phyloP scores from a whole-genome alignment of 1,140 invertebrate genomes.

The Schmidtea mediterranea region DNA sequence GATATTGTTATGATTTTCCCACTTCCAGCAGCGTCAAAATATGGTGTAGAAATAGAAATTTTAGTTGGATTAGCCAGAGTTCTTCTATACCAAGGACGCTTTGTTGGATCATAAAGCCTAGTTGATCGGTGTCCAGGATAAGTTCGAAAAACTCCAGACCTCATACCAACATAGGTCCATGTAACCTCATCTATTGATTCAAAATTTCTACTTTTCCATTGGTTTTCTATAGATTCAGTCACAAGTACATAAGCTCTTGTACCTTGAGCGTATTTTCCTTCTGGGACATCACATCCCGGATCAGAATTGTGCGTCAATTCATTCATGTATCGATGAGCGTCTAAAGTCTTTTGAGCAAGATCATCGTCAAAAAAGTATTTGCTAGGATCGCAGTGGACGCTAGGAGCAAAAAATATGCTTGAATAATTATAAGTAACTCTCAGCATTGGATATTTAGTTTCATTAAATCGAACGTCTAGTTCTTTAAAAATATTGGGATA shows the following conservation, averaged over 20 bases:
- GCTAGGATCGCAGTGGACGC: constrained; percentile 27
- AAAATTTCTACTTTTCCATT: constrained; percentile 22
- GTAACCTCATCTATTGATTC: constrained; percentile 26
- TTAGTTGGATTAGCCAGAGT: constrained; percentile 22
- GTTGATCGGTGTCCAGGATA: constrained; percentile 27
- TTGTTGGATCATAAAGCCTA: constrained; percentile 23
- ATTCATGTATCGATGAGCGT: constrained; percentile 27
- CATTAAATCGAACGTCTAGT: constrained; percentile 21
- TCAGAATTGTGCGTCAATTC: constrained; percentile 7
- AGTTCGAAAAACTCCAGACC: constrained; percentile 28
- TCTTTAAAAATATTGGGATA: constrained; percentile 18
- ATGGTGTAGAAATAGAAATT: constrained; percentile 28
- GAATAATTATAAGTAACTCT: constrained; percentile 19
- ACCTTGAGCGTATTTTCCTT: constrained; percentile 24
- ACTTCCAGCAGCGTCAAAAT: constrained; percentile 28
- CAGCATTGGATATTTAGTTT: constrained; percentile 17
- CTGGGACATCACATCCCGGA: constrained; percentile 12
- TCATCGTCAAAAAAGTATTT: constrained; percentile 28
- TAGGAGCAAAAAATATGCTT: constrained; percentile 26
- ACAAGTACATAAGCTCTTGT: constrained; percentile 26
- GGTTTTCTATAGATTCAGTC: constrained; percentile 25
- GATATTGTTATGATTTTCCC: constrained; percentile 29
- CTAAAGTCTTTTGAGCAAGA: constrained; percentile 22
- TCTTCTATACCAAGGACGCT: constrained; percentile 25
- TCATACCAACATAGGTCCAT: constrained; percentile 28